These are phyloP conservation scores for Temnothorax rugatulus DNA, from an alignment of 2,888 invertebrate genomes.

Conservation along the genomic window DNA sequence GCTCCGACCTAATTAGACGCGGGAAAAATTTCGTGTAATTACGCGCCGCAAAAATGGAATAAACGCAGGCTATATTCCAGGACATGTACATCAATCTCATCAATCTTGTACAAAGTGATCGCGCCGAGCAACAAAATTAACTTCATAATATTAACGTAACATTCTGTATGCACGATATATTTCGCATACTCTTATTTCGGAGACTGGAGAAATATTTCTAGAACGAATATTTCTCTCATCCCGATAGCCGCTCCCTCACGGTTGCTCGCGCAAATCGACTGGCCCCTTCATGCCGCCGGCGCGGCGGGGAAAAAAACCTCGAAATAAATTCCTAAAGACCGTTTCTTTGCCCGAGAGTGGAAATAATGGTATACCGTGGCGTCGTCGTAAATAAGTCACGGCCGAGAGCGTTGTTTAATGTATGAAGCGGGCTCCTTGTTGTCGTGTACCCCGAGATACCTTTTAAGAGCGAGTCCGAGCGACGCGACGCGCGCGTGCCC, in stretches of 20 bases:
- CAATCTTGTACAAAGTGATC: neutral
- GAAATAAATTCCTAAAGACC: conserved; percentile 60
- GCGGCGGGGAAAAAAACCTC: neutral
- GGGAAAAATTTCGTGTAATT: conserved; percentile 5
- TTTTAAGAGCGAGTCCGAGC: conserved; percentile 45
- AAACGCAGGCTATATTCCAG: neutral
- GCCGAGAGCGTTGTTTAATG: conserved; percentile 60
- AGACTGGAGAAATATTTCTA: neutral
- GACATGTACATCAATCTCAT: neutral
- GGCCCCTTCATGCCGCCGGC: neutral
- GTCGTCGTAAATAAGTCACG: conserved; percentile 63
- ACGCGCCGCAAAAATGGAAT: neutral
- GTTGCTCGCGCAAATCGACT: conserved; percentile 9
- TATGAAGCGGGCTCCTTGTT: conserved; percentile 56
- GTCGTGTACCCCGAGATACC: conserved; percentile 44
- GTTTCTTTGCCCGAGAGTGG: conserved; percentile 42
- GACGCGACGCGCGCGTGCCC: conserved; percentile 3
- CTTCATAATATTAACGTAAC: conserved; percentile 9
- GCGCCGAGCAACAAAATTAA: neutral
- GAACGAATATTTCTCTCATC: conserved; percentile 8
- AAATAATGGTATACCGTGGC: conserved; percentile 54
- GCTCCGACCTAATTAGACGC: conserved; percentile 12
- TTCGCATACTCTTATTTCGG: conserved; percentile 10
- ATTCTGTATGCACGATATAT: neutral
- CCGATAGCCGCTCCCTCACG: neutral